Percentiles rank a stretch among this genome's conserved stretches.
Conservation (phyloP, 37 sponge, comb jelly and placozoan genomes). For the Crambe crambe region DNA sequence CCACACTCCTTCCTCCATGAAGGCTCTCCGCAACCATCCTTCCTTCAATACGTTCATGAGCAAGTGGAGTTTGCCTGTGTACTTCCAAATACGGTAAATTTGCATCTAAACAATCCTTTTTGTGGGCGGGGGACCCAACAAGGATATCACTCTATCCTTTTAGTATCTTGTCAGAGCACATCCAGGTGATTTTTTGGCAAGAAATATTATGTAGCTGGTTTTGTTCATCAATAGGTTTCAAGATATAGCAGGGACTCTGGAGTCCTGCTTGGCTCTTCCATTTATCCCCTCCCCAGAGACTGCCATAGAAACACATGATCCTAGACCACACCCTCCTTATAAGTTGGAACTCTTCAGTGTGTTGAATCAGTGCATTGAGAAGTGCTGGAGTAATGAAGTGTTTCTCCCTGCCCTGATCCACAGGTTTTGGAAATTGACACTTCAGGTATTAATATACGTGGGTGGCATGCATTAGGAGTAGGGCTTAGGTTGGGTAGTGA, state of each 20-base stretch:
- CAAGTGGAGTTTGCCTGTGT: conserved; percentile 98
- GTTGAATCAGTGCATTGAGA: conserved; percentile 54
- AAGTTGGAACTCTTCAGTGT: conserved; percentile 54
- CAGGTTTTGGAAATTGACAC: conserved; percentile 93
- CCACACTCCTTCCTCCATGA: conserved; percentile 46
- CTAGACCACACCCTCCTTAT: conserved; percentile 21
- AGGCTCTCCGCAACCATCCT: conserved; percentile 47
- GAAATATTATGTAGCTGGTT: too few species aligned
- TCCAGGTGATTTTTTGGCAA: too few species aligned
- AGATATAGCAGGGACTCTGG: conserved; percentile 83
- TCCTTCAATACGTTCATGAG: conserved; percentile 71
- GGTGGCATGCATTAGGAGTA: too few species aligned
- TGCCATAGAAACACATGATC: background rate
- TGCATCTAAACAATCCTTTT: too few species aligned
- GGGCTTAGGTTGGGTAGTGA: too few species aligned
- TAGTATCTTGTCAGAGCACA: too few species aligned
- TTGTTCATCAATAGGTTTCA: conserved; percentile 65
- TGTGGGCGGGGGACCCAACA: too few species aligned
- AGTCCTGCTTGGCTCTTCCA: conserved; percentile 50
- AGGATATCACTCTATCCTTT: too few species aligned
- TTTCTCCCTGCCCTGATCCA: conserved; percentile 78
- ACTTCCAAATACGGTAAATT: conserved; percentile 99
- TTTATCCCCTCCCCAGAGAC: background rate
- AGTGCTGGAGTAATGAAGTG: conserved; percentile 82
- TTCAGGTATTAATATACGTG: conserved; percentile 11